Evolutionary conservation across 2,797 vertebrate genomes (phyloP), one percentile per base, ranked within the genome.

Genomic region (Poecilia velifera): DNA sequence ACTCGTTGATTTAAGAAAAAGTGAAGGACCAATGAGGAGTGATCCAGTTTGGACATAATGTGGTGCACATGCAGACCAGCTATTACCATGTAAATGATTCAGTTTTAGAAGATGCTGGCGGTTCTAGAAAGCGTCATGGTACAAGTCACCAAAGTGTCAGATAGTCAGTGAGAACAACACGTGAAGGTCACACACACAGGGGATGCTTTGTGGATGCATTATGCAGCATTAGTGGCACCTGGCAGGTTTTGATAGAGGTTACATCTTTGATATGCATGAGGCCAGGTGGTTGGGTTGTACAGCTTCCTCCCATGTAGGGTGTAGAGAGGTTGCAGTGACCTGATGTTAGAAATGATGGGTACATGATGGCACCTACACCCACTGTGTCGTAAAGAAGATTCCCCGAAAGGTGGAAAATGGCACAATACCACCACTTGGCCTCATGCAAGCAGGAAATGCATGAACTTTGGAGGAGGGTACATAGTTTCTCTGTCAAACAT

Each of bases 221-320:
- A 70, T 70, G 66, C 39, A 70, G 68, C 41, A 45, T 28, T 46
- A 71, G 43, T 46, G 16, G 25, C 68, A 71, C 68, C 16, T 71
- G 41, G 68, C 43, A 71, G 41, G 13, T 5, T 71, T 71, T 46
- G 25, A 71, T 28, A 46, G 43, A 46, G 12, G 68, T 71, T 71
- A 28, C 25, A 71, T 71, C 68, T 71, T 43, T 70, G 10, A 43
- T 25, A 43, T 41, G 22, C 66, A 43, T 43, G 34, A 70, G 39
- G 22, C 9, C 66, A 41, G 36, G 66, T 41, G 39, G 9, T 70
- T 71, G 22, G 25, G 6, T 28, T 25, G 13, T 68, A 28, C 39
- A 71, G 39, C 10, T 71, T 3, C 39, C 25, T n/a, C 22, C 68
- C 12, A 28, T 45, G 41, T 45, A 43, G 22, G 0, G 41, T 71